A percentile compares a stretch with the other conserved stretches of the same genome.
Evolutionary conservation across 2,797 vertebrate species (phyloP).

Genomic region (Falco rusticolus): DNA sequence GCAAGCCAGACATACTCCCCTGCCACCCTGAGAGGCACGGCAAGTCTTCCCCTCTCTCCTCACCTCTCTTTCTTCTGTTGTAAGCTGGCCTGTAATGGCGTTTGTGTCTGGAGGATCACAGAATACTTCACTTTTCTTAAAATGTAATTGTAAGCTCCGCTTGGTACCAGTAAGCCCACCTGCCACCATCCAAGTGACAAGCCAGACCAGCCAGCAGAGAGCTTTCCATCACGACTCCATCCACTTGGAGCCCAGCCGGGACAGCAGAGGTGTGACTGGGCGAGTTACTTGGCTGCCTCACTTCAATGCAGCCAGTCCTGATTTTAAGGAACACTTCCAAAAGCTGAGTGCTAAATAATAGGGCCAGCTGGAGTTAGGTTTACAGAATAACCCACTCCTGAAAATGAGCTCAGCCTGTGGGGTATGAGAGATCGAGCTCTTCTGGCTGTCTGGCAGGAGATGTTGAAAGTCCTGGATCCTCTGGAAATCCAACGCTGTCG

Average conservation of each 20-base stretch:
- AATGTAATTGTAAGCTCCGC: neutral
- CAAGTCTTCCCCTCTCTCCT: neutral
- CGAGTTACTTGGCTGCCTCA: neutral
- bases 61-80: neutral
- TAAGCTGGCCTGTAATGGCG: neutral
- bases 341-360: neutral
- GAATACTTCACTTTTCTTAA: neutral
- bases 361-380: neutral
- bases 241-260: neutral
- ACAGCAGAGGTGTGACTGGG: neutral
- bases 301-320: neutral
- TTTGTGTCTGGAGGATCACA: neutral
- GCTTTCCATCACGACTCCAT: neutral
- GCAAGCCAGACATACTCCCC: neutral
- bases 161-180: neutral
- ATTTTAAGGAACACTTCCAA: neutral
- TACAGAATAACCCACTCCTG: neutral
- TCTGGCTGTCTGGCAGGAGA: neutral
- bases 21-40: neutral
- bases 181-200: neutral
- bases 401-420: neutral
- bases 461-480: neutral
- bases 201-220: neutral
- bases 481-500: neutral
- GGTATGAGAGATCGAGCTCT: neutral